Evolutionary conservation across 1,140 invertebrate genomes (phyloP), one percentile per base, ranked within the genome.

Genomic region (Venturia canescens): DNA sequence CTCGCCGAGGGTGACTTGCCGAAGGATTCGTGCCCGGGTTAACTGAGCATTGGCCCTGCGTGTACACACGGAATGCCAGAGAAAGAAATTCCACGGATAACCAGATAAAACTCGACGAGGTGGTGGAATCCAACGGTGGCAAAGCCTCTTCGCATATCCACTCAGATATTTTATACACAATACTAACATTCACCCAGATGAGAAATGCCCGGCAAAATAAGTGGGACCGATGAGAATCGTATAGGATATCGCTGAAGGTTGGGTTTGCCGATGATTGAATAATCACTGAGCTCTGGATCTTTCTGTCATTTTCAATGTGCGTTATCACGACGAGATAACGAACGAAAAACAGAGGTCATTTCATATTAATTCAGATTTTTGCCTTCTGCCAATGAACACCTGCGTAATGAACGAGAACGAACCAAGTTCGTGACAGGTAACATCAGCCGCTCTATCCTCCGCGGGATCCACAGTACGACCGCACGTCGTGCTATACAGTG

Each of bases 61-160:
- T 77, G 75, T 77, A 77, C 31, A 6, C 18, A 6, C 18, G 75
- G 57, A 77, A 77, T 77, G 57, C 75, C 75, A 26, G 34, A 38
- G 29, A 77, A 66, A 77, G 75, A 77, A 77, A 77, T 77, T 77
- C 75, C 75, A 60, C 18, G 75, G 75, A 77, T 77, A 77, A n/a
- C 44, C 75, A 60, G 75, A 77, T 77, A 77, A 77, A 77, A 63
- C 75, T 77, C 75, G 60, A 77, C 75, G 75, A 77, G 75, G 34
- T 77, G 57, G 75, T 63, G 75, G 75, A 77, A 77, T 77, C 63
- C 60, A 50, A 63, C 75, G 75, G 75, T 77, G 75, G 75, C 57
- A 77, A 31, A 23, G 60, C 21, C 0, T 66, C 18, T 63, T 66
- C 60, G 60, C 60, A 27, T 26, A 57, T 57, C 60, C n/a, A n/a